Evolutionary conservation across 2,797 vertebrate species (phyloP).

Genomic region (Premnoplex brunnescens): DNA sequence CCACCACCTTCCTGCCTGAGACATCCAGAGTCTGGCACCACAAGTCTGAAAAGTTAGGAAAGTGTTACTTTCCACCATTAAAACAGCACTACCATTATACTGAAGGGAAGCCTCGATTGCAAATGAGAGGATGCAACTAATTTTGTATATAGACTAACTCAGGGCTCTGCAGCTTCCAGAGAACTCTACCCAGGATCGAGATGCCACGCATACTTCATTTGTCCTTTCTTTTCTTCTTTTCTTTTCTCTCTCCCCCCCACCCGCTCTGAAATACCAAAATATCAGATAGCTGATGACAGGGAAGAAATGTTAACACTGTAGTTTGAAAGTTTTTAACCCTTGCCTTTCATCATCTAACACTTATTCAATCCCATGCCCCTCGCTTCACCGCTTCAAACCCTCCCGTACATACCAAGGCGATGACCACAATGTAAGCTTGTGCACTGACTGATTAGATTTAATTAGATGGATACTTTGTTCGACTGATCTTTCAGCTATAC

Average conservation of each 20-base stretch:
- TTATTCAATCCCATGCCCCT: conserved; percentile 44
- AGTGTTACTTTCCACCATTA: background rate
- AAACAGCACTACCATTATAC: background rate
- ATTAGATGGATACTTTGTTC: conserved; percentile 72
- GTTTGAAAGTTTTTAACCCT: conserved; percentile 67
- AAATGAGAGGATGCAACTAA: background rate
- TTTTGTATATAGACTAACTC: background rate
- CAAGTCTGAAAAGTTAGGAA: background rate
- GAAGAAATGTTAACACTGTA: conserved; percentile 67
- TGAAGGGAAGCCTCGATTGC: background rate
- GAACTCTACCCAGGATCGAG: conserved; percentile 17
- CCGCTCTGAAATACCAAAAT: conserved; percentile 34
- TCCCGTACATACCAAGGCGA: conserved; percentile 68
- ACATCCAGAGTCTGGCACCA: background rate
- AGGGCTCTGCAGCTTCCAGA: background rate
- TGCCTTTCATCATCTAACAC: conserved; percentile 63
- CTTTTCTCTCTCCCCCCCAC: background rate
- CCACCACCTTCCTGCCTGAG: background rate
- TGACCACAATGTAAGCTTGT: conserved; percentile 68
- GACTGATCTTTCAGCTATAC: conserved; percentile 66
- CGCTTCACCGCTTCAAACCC: conserved; percentile 52
- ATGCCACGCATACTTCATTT: conserved; percentile 28
- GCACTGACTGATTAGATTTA: conserved; percentile 71
- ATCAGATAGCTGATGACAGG: conserved; percentile 67
- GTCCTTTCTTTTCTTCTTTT: conserved; percentile 44